Conservation (phyloP, 2,113 vertebrate species). For the Malurus cyaneus region DNA sequence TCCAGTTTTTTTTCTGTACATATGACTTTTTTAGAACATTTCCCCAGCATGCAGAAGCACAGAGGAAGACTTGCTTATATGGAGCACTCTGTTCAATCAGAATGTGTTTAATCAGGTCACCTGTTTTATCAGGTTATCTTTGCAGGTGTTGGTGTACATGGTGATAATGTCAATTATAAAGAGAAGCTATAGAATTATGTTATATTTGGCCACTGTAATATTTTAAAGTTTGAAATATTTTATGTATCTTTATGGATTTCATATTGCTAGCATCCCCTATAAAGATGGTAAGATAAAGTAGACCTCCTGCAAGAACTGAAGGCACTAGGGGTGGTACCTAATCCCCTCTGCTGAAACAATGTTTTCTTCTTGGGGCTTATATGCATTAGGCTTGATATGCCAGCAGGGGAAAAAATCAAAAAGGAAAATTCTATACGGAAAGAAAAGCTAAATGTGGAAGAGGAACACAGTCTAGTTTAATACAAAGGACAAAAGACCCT, state of each 20-base stretch:
- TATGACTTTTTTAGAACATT: neutral
- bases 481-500: neutral
- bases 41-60: neutral
- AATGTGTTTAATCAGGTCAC: neutral
- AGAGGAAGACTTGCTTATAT: neutral
- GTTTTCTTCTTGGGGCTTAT: neutral
- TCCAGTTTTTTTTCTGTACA: neutral
- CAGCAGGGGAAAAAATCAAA: neutral
- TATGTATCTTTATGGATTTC: neutral
- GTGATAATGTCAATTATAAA: neutral
- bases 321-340: neutral
- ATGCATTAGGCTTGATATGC: neutral
- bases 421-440: neutral
- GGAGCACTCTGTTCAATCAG: neutral
- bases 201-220: neutral
- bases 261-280: neutral
- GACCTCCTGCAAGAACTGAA: neutral
- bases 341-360: neutral
- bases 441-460: neutral
- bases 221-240: neutral
- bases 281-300: neutral
- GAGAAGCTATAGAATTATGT: neutral
- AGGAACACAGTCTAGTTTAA: neutral
- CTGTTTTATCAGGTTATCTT: neutral
- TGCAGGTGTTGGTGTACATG: neutral